phyloP scores from a whole-genome alignment of 2,888 invertebrate species.

The Drosophila mayaguana region DNA sequence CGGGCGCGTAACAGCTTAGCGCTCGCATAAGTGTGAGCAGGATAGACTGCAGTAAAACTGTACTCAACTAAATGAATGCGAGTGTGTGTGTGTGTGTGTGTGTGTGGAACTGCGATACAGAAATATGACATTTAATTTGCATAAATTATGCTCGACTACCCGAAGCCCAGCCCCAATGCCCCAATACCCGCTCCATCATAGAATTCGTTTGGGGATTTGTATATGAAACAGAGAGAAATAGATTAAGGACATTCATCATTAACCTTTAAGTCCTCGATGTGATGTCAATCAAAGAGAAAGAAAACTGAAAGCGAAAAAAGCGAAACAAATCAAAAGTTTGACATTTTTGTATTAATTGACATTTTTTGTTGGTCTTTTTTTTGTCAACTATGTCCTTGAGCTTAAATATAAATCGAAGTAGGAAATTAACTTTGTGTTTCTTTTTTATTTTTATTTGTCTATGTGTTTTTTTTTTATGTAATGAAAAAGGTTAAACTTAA shows the following conservation, averaged over 20 bases:
- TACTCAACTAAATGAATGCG: not conserved
- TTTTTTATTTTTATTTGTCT: not conserved
- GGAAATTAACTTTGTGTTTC: slow-evolving; percentile 53
- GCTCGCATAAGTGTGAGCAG: not conserved
- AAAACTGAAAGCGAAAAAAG: not conserved
- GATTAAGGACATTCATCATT: slow-evolving; percentile 32
- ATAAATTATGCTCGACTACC: slow-evolving; percentile 57
- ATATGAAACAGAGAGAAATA: slow-evolving; percentile 1
- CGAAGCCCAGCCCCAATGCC: not conserved
- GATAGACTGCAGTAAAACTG: not conserved
- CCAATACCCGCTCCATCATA: not conserved
- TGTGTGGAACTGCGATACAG: slow-evolving; percentile 44
- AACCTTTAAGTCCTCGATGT: slow-evolving; percentile 36
- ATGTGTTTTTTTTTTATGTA: not conserved
- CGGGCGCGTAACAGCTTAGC: slow-evolving; percentile 9
- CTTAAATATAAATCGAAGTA: slow-evolving; percentile 48
- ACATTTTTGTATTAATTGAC: slow-evolving; percentile 58
- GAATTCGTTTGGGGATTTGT: slow-evolving; percentile 24
- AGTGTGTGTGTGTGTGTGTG: not conserved
- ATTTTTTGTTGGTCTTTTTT: slow-evolving; percentile 11
- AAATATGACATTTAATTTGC: slow-evolving; percentile 67
- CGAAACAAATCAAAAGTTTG: slow-evolving; percentile 58
- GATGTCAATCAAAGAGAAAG: slow-evolving; percentile 44
- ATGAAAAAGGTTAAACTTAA: slow-evolving; percentile 11
- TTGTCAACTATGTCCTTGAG: slow-evolving; percentile 9